Base-by-base conservation (phyloP, 2,113 vertebrate species). In the Tretioscincus oriximinensis region DNA sequence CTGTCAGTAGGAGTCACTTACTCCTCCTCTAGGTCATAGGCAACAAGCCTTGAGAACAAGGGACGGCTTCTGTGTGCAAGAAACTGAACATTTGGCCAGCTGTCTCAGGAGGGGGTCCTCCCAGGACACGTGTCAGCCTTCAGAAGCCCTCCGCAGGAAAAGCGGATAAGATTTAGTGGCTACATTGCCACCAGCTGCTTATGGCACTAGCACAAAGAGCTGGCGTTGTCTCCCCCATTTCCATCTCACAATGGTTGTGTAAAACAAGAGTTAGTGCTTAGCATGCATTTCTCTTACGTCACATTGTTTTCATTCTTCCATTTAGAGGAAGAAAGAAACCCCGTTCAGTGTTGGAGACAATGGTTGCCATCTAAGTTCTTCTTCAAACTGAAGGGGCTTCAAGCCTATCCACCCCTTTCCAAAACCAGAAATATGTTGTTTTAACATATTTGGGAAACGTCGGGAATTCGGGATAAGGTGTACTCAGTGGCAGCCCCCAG, bases 21-120 rank as follows among this genome's bases (percentile, higher is more conserved):
- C 64, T 69, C 73, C 64, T 76, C 80, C 65, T 18, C 49, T 10
- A 35, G 45, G 65, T 81, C 35, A 76, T 5, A 68, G 65, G 64
- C 49, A 81, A 67, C 63, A 45, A 29, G 63, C 49, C 71, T 7
- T 16, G 24, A 67, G 73, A 76, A 76, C 73, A 81, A 81, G 51
- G 65, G 80, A 28, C 3, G 22, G 73, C 64, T 85, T 82, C 71
- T 65, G 85, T 35, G 11, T 8, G 61, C 0, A 61, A 79, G 69
- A 89, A 78, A 41, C 1, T 70, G 60, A 82, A 61, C 74, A 47
- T 80, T 61, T 83, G 80, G 88, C 76, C 81, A 85, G 65, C 20
- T 0, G 1, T 45, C 75, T 71, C 2, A 0, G 63, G 18, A 88
- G 47, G 24, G 0, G 51, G 63, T 78, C 74, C 72, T 81, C 69